Conservation (phyloP, 2,113 vertebrate genomes). For the Hyla sarda region DNA sequence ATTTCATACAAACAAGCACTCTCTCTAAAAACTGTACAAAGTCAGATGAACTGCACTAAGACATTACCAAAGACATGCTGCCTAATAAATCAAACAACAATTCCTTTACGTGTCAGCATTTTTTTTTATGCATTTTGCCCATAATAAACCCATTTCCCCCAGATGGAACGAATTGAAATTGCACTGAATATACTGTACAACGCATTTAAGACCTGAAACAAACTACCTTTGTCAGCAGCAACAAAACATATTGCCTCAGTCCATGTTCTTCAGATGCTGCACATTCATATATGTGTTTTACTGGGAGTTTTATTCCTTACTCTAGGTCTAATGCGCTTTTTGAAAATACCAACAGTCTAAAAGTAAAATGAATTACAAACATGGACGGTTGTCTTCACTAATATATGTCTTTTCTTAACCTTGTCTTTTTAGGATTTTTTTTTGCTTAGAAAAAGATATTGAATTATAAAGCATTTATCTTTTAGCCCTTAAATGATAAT, state of each 20-base stretch:
- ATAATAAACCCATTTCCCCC: slow-evolving; percentile 54
- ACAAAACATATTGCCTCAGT: slow-evolving; percentile 40
- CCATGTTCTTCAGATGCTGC: slow-evolving; percentile 1
- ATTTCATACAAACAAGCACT: slow-evolving; percentile 49
- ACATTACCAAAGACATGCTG: slow-evolving; percentile 40
- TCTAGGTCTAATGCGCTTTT: neutral
- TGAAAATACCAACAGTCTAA: neutral
- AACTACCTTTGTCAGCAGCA: slow-evolving; percentile 51
- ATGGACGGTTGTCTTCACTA: neutral
- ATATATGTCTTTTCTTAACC: neutral
- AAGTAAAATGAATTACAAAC: neutral
- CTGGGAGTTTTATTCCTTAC: neutral
- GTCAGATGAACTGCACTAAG: slow-evolving; percentile 25
- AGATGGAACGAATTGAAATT: slow-evolving; percentile 48
- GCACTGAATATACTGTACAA: slow-evolving; percentile 15
- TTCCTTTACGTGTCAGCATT: slow-evolving; percentile 54
- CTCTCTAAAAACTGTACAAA: slow-evolving; percentile 51
- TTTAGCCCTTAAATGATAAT: neutral
- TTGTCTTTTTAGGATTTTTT: neutral
- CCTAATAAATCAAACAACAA: slow-evolving; percentile 56
- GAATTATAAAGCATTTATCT: neutral
- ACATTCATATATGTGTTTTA: slow-evolving; percentile 34
- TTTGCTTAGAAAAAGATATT: neutral
- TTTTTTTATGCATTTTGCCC: slow-evolving; percentile 45
- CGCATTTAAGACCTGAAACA: slow-evolving; percentile 42